Evolutionary conservation across 2,113 vertebrate genomes (phyloP), one percentile per base, ranked within the genome.

Genomic region (Saguinus midas): DNA sequence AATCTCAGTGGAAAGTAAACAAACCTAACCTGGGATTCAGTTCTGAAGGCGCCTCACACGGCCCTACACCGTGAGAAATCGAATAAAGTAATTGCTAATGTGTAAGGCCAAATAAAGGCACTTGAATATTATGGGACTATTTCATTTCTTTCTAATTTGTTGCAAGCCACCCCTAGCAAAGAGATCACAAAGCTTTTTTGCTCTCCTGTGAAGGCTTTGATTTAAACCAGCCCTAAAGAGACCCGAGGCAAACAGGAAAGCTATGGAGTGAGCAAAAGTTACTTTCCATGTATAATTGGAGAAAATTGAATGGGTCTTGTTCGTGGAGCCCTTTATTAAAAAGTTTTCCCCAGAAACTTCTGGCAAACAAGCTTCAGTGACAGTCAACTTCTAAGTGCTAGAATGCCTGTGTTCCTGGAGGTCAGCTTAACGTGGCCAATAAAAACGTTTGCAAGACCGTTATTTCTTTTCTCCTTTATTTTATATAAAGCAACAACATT

Each of bases 321-420:
- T 91, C 45, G 16, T n/a, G 3, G 1, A 35, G 81, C 50, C 90
- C 68, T 85, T 97, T 95, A 96, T 97, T 96, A 91, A 96, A 97
- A 92, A 90, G 50, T 92, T 94, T 91, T 90, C 92, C 90, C 97
- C 80, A n/a, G 92, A 93, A 98, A 96, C 57, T 94, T 68, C 66
- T 50, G 11, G 90, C 76, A 94, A 96, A 96, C 76, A 75, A n/a
- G 43, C 73, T 80, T 93, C 23, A 23, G 57, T 81, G 43, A 29
- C 12, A 66, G 23, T 43, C 4, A 0, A 50, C 94, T 93, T 91
- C 91, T 80, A 48, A 75, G n/a, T 8, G 16, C 57, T 2, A 0
- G 25, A 64, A 84, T 73, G 81, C 37, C 4, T 1, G 66, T 1
- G 68, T 92, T 76, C 64, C 93, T 57, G 10, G 87, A 70, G 89